Evolutionary conservation across 2,113 vertebrate genomes (phyloP), one percentile per base, ranked within the genome.

Genomic region (Ciconia boyciana): DNA sequence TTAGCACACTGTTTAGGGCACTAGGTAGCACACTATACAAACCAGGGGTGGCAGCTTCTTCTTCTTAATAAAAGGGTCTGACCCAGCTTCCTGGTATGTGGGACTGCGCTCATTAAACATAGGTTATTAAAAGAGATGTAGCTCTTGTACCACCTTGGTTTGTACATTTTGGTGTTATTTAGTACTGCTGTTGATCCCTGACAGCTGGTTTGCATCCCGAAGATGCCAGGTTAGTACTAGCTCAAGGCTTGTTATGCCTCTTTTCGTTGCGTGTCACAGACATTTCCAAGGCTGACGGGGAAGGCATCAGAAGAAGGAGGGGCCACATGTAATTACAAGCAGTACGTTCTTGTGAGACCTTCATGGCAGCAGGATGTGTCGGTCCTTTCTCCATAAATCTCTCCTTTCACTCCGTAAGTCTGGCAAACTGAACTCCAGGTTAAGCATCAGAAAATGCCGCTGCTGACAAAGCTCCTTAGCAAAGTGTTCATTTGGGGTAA

Each of bases 401-500:
- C 61, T 78, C 29, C 32, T 79, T 82, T 88, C 36, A 18, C 6
- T 85, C 29, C 6, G 0, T 44, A 57, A 57, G 41, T 86, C 62
- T 86, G 76, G 44, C 16, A 69, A 83, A 72, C 48, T 75, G 68
- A 91, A 77, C 44, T 64, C 81, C 76, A 55, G 25, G 74, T 80
- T 65, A 82, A 78, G 44, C 21, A 62, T n/a, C 74, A 68, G 65
- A 87, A 91, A 71, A 66, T n/a, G 32, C 39, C 5, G 1, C 26
- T 81, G 87, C 76, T 94, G 94, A 71, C 64, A 81, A 81, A 94
- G 32, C 64, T 94, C 26, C 22, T 75, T 51, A 84, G 55, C 25
- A 80, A 76, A 77, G 21, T 25, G 54, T n/a, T 75, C 10, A 43
- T 91, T 60, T 84, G 32, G 39, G 29, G n/a, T 75, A 81, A 82